Evolutionary conservation across 2,797 vertebrate species (phyloP), one percentile per base, ranked within the genome.

Genomic region (Dromococcyx pavoninus): DNA sequence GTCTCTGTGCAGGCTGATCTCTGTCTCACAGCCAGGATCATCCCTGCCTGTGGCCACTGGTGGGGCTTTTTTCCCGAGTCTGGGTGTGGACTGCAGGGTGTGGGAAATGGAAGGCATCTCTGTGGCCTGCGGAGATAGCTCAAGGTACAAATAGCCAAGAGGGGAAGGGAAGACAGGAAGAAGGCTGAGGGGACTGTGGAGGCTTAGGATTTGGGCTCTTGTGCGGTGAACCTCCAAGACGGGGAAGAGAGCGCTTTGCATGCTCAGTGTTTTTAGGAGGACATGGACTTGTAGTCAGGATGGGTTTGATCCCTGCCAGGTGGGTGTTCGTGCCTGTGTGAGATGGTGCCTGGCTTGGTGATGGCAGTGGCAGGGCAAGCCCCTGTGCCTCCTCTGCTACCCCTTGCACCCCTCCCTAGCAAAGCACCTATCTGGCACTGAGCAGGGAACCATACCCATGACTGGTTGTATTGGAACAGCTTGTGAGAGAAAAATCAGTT

Each of bases 241-340:
- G 3, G 54, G 35, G 33, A 25, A 61, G 30, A 24, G 39, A 48
- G 17, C 1, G 7, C 24, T 69, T 5, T 77, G 8, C 0, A 0
- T 44, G 21, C 12, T 60, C 1, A 1, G 18, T 77, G 57, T 2
- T 33, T 79, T 77, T 4, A 17, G 75, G 67, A 57, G 30, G 37
- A 27, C 9, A 2, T 2, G 35, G 32, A 13, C 6, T 27, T 37
- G 37, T 11, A 8, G 30, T 17, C 9, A 7, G 56, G 27, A 8
- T 43, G 58, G 7, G 17, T 0, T 3, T 19, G n/a, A 7, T 82
- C 35, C 21, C 58, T 43, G 50, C 30, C 5, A 7, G 25, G 8
- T 4, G 17, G 13, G 32, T 5, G 17, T 25, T 56, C 0, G 3
- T 82, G n/a, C 30, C 15, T 9, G 14, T 0, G 1, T 1, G 58